phyloP scores from a whole-genome alignment of 35 echinoderm and acorn worm species.

The Diadema setosum region DNA sequence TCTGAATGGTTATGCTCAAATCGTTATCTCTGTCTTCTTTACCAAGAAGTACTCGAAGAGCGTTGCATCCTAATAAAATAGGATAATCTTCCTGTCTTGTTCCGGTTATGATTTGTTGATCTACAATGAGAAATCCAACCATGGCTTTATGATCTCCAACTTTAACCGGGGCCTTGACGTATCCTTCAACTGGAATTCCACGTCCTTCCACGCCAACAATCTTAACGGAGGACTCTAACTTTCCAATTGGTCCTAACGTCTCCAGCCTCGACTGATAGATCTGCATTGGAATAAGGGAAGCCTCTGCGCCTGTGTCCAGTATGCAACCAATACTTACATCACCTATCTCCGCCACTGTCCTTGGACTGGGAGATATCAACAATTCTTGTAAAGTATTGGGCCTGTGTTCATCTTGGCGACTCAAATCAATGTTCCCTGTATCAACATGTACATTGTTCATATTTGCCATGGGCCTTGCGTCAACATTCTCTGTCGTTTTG shows the following conservation, averaged over 20 bases:
- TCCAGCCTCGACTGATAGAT: too few species aligned
- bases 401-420: too few species aligned
- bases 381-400: too few species aligned
- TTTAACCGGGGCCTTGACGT: too few species aligned
- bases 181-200: conserved; percentile 26
- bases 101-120: not conserved
- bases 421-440: not conserved
- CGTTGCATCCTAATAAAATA: not conserved
- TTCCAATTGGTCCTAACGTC: not conserved
- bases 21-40: too few species aligned
- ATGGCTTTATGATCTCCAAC: too few species aligned
- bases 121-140: not conserved
- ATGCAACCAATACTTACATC: too few species aligned
- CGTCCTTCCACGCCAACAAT: not conserved
- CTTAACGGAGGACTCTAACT: not conserved
- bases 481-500: not conserved
- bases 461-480: not conserved
- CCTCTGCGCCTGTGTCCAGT: not conserved
- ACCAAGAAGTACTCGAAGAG: not conserved
- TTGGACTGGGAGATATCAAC: too few species aligned
- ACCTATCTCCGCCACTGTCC: too few species aligned
- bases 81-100: not conserved
- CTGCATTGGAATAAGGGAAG: not conserved
- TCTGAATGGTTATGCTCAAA: too few species aligned
- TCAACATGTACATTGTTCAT: not conserved